Evolutionary conservation across 2,888 invertebrate genomes (phyloP).

Genomic region (Aplocera efformata): DNA sequence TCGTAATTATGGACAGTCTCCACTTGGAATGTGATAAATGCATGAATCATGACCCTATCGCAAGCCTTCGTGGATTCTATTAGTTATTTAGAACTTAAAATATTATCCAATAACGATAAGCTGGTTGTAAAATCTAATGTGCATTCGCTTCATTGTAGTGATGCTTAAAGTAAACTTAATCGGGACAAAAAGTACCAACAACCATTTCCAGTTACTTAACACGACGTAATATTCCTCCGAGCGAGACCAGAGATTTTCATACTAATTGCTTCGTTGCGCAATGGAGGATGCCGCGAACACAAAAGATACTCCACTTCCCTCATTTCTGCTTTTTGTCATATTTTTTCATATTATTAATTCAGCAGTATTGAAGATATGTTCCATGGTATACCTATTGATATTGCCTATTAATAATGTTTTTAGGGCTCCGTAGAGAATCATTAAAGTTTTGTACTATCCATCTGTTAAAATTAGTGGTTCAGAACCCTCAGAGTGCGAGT

Average conservation of each 20-base stretch:
- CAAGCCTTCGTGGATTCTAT: slow-evolving; percentile 8
- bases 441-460: no score
- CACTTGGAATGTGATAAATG: slow-evolving; percentile 19
- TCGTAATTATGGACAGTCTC: slow-evolving; percentile 24
- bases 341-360: slow-evolving; percentile 22
- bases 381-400: no score
- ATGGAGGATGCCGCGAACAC: slow-evolving; percentile 42
- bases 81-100: no score
- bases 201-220: slow-evolving; percentile 30
- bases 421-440: no score
- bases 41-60: slow-evolving; percentile 7
- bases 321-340: slow-evolving; percentile 22
- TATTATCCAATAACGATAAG: no score
- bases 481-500: no score
- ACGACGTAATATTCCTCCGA: slow-evolving; percentile 37
- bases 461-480: no score
- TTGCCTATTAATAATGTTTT: no score
- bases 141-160: not conserved
- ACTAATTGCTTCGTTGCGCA: slow-evolving; percentile 58
- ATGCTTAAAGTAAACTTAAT: slow-evolving; percentile 13
- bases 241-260: slow-evolving; percentile 58
- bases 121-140: no score
- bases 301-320: slow-evolving; percentile 38
- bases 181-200: slow-evolving; percentile 24
- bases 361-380: no score